These are phyloP conservation scores for Remorina albescens DNA, from an alignment of 2,797 vertebrate species.

Conservation along the genomic window DNA sequence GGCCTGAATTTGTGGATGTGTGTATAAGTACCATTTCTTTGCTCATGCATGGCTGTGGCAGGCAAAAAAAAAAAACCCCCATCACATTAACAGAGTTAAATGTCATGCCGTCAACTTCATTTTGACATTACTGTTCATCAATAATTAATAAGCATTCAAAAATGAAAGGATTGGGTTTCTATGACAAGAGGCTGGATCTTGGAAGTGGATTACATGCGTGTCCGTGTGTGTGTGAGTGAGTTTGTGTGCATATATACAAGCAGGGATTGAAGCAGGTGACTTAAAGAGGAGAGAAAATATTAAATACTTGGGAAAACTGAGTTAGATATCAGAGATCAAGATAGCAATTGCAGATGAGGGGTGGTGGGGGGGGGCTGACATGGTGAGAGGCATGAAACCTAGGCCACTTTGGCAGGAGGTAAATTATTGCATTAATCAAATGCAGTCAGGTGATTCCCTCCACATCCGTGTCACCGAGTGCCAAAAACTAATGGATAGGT, in stretches of 20 bases:
- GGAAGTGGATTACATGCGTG: background rate
- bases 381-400: slow-evolving; percentile 27
- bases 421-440: slow-evolving; percentile 64
- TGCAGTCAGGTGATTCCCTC: slow-evolving; percentile 70
- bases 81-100: slow-evolving; percentile 37
- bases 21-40: slow-evolving; percentile 28
- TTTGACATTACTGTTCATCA: slow-evolving; percentile 39
- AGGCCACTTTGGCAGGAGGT: slow-evolving; percentile 41
- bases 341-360: slow-evolving; percentile 30
- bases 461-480: slow-evolving; percentile 50
- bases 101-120: slow-evolving; percentile 38
- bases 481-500: slow-evolving; percentile 54
- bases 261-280: background rate
- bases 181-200: slow-evolving; percentile 1
- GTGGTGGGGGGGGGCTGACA: slow-evolving; percentile 7
- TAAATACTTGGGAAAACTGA: slow-evolving; percentile 16
- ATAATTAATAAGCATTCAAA: slow-evolving; percentile 52
- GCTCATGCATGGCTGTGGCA: slow-evolving; percentile 11
- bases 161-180: slow-evolving; percentile 37
- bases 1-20: slow-evolving; percentile 26
- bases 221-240: background rate
- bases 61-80: slow-evolving; percentile 10
- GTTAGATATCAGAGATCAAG: slow-evolving; percentile 55
- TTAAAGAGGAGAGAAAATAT: slow-evolving; percentile 26
- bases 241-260: background rate